Conservation (phyloP, 2,797 vertebrate genomes). For the Malurus splendens region DNA sequence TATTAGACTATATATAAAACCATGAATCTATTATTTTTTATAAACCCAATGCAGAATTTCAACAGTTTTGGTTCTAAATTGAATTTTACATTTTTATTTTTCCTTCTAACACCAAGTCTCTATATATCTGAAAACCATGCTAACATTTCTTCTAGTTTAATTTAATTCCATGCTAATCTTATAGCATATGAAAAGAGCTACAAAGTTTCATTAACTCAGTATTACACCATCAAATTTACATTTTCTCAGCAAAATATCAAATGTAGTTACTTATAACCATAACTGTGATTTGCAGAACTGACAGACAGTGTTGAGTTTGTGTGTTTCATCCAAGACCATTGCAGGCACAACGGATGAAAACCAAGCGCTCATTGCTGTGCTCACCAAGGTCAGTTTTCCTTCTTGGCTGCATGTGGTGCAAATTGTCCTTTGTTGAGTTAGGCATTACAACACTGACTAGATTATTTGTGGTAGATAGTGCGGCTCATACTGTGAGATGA, state of each 20-base stretch:
- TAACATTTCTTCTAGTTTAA: neutral
- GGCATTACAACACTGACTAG: neutral
- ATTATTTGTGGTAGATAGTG: neutral
- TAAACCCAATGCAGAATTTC: neutral
- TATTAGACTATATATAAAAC: neutral
- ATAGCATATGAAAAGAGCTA: neutral
- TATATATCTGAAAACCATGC: neutral
- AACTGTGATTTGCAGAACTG: neutral
- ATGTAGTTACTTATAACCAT: neutral
- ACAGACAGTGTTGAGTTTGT: neutral
- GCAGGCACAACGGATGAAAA: neutral
- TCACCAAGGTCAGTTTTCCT: constrained; percentile 1
- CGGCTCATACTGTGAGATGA: constrained; percentile 4
- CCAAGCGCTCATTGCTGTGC: neutral
- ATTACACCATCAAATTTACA: neutral
- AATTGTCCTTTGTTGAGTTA: constrained; percentile 22
- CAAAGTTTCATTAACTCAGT: neutral
- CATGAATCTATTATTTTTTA: neutral
- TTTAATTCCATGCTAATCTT: neutral
- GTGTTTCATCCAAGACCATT: neutral
- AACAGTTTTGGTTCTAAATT: neutral
- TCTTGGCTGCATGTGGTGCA: neutral
- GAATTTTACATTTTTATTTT: neutral
- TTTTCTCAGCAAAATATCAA: neutral
- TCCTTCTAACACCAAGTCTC: neutral